Percentiles rank a stretch among this genome's conserved stretches.
Evolutionary conservation across 2,797 vertebrate genomes (phyloP).

Genomic region (Trachurus trachurus): DNA sequence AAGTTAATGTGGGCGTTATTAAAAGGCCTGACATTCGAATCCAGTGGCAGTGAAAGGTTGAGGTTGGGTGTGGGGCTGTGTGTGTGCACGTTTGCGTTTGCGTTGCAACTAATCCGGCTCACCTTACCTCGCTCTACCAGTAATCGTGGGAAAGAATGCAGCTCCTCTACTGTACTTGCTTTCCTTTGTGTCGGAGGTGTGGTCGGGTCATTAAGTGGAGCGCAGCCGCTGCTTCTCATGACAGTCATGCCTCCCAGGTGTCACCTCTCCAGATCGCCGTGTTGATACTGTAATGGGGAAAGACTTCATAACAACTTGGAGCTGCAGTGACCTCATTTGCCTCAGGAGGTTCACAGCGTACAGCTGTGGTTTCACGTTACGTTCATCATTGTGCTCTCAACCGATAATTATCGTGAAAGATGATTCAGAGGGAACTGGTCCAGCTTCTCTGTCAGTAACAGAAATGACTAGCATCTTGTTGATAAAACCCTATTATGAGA

Average conservation of each 20-base stretch:
- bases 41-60: slow-evolving; percentile 46
- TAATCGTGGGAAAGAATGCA: slow-evolving; percentile 84
- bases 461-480: slow-evolving; percentile 28
- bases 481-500: slow-evolving; percentile 25
- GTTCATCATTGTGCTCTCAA: slow-evolving; percentile 54
- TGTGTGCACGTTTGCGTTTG: slow-evolving; percentile 41
- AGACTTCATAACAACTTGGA: slow-evolving; percentile 73
- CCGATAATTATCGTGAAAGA: slow-evolving; percentile 59
- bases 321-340: slow-evolving; percentile 73
- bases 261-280: slow-evolving; percentile 73
- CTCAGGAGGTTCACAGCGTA: slow-evolving; percentile 70
- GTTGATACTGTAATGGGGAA: slow-evolving; percentile 75
- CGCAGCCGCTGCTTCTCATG: slow-evolving; percentile 64
- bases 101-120: slow-evolving; percentile 69
- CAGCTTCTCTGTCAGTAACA: slow-evolving; percentile 33
- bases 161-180: slow-evolving; percentile 74
- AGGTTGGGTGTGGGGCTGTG: slow-evolving; percentile 33
- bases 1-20: slow-evolving; percentile 6
- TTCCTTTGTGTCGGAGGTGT: slow-evolving; percentile 73
- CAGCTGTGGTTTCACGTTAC: slow-evolving; percentile 72
- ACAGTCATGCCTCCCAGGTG: slow-evolving; percentile 65
- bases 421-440: slow-evolving; percentile 49
- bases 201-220: slow-evolving; percentile 53
- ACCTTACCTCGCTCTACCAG: slow-evolving; percentile 71
- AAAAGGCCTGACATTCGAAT: slow-evolving; percentile 33